phyloP scores from a whole-genome alignment of 2,888 invertebrate genomes.

The Sarcophaga rosellei region DNA sequence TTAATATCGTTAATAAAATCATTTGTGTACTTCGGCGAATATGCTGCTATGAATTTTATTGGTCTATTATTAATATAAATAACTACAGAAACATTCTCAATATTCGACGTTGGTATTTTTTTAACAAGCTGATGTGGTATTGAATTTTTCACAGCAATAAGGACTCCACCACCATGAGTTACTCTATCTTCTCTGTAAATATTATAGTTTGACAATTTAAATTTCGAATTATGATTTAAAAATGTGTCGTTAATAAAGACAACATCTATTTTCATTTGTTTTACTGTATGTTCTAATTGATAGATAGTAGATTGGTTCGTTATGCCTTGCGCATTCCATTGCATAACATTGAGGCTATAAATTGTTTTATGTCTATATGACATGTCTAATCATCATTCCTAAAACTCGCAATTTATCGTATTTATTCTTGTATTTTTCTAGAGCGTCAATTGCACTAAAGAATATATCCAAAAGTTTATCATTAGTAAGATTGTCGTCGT shows the following conservation, averaged over 20 bases:
- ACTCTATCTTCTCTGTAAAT: too few relatives aligned
- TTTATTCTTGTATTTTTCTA: constrained; percentile 23
- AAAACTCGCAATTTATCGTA: constrained; percentile 15
- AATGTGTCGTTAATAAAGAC: constrained; percentile 24
- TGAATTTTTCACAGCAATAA: too few relatives aligned
- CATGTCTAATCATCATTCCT: neutral
- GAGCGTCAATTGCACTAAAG: constrained; percentile 23
- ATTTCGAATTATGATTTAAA: constrained; percentile 10
- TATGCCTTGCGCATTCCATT: constrained; percentile 30
- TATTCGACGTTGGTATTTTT: neutral
- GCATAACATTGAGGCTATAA: constrained; percentile 6
- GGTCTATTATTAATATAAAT: constrained; percentile 4
- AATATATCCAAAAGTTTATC: constrained; percentile 17
- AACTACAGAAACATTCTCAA: constrained; percentile 7
- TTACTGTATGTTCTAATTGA: constrained; percentile 10
- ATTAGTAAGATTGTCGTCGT: constrained; percentile 6
- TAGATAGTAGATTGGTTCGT: constrained; percentile 7
- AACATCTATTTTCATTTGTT: constrained; percentile 11
- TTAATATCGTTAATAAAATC: constrained; percentile 11
- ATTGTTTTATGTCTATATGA: constrained; percentile 13
- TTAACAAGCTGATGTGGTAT: too few relatives aligned
- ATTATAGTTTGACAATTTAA: neutral
- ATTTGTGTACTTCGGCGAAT: constrained; percentile 5
- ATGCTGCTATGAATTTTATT: constrained; percentile 22
- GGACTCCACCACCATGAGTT: too few relatives aligned